Evolutionary conservation across 1,140 invertebrate genomes (phyloP), one percentile per base, ranked within the genome.

Genomic region (Fragariocoptes setiger): DNA sequence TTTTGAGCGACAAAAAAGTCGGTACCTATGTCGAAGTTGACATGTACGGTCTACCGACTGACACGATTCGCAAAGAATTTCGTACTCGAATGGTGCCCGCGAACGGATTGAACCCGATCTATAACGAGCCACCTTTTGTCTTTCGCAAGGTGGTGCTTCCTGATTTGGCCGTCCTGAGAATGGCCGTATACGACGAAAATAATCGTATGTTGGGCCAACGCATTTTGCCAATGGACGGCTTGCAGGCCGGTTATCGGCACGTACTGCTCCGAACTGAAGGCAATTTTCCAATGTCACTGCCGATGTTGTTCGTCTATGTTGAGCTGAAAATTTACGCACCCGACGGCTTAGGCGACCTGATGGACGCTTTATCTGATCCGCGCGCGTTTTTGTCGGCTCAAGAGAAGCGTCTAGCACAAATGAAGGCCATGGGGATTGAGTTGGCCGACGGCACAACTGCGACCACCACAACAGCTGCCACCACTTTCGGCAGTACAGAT

Each of bases 11-110:
- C 56, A 92, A 92, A 59, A 95, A 95, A 60, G 79, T 72, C 36
- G 86, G 88, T 5, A 97, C 92, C 2, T 99, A 95, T 59, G 92
- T 99, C 8, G 90, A 99, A 60, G 90, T 99, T 19, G 90, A 99
- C 59, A 97, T 97, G 92, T 97, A 95, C 60, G 90, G 90, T 38
- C 63, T 97, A 48, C 86, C 92, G 2, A 88, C 92, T 0, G 92
- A 99, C 60, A 99, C 90, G 19, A 97, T 99, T 50, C 65, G 88
- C 19, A 90, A 86, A 57, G 92, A 99, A 62, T 97, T 95, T 56
- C 68, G 85, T 15, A 99, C 92, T 0, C 65, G 82, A 48, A 69
- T 90, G 58, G 80, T 99, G 42, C 85, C 86, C 12, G 74, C 72
- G 39, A 99, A 99, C 56, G 90, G 90, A 18, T 64, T 90, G 46